Percentiles rank a stretch among this genome's conserved stretches.
Conservation (phyloP, 1,140 invertebrate species). For the Procambarus clarkii region DNA sequence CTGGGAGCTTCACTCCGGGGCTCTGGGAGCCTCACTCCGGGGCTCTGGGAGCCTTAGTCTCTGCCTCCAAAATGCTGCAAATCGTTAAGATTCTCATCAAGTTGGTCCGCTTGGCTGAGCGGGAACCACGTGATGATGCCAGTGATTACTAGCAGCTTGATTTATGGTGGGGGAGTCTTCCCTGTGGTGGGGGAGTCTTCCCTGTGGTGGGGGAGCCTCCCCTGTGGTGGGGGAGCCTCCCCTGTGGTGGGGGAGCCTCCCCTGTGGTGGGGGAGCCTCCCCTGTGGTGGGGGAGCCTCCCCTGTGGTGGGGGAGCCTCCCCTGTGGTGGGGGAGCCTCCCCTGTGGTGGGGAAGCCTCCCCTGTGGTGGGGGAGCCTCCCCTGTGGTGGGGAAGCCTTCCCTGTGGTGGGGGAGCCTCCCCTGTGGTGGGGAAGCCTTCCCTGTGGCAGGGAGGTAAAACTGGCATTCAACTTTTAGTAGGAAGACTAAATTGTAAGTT, state of each 20-base stretch:
- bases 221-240: not conserved
- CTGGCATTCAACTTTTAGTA: no score
- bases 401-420: not conserved
- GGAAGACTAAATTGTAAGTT: no score
- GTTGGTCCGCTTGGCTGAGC: constrained; percentile 1
- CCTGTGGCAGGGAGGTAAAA: not conserved
- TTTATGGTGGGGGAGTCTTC: not conserved
- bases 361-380: not conserved
- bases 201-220: no score
- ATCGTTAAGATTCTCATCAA: constrained; percentile 5
- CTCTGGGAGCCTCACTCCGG: not conserved
- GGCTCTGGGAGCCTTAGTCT: no score
- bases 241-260: not conserved
- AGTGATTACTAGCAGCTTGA: not conserved
- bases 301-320: no score
- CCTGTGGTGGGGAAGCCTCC: not conserved
- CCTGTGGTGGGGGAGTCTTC: no score
- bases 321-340: not conserved
- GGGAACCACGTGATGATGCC: not conserved
- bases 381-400: not conserved
- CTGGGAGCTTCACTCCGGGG: no score
- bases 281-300: not conserved
- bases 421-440: not conserved
- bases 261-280: not conserved
- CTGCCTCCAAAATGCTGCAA: not conserved